Conservation (phyloP, 1,140 invertebrate species). For the Globodera rostochiensis region DNA sequence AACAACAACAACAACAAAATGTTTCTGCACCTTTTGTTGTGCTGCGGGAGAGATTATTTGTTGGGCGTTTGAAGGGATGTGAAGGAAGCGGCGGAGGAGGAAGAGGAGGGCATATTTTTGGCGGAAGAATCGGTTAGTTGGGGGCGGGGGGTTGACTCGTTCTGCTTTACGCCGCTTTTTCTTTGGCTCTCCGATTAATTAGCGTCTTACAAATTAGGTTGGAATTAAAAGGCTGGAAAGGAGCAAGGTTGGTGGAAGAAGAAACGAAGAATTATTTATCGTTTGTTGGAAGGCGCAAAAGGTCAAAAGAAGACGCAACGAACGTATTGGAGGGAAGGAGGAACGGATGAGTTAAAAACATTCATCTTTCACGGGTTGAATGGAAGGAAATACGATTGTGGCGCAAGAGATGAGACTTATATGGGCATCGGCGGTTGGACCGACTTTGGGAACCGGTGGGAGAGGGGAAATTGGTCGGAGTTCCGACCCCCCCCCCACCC, state of each 20-base stretch:
- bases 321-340: background rate
- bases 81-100: background rate
- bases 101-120: background rate
- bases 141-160: too few relatives aligned
- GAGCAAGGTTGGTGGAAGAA: background rate
- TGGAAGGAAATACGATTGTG: too few relatives aligned
- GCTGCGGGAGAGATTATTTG: background rate
- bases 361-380: too few relatives aligned
- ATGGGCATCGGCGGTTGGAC: background rate
- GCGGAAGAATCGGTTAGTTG: too few relatives aligned
- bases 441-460: background rate
- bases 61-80: background rate
- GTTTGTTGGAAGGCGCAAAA: background rate
- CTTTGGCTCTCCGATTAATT: background rate
- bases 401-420: too few relatives aligned
- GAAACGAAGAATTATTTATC: background rate
- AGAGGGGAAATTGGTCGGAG: background rate
- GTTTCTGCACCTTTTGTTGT: background rate
- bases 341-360: background rate
- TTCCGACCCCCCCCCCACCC: background rate
- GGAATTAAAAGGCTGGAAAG: background rate
- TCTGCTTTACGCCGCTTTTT: background rate
- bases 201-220: background rate
- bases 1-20: too few relatives aligned
- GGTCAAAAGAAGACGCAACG: constrained; percentile 6